Base-by-base conservation (phyloP, 2,113 vertebrate species). In the Meleagris gallopavo region DNA sequence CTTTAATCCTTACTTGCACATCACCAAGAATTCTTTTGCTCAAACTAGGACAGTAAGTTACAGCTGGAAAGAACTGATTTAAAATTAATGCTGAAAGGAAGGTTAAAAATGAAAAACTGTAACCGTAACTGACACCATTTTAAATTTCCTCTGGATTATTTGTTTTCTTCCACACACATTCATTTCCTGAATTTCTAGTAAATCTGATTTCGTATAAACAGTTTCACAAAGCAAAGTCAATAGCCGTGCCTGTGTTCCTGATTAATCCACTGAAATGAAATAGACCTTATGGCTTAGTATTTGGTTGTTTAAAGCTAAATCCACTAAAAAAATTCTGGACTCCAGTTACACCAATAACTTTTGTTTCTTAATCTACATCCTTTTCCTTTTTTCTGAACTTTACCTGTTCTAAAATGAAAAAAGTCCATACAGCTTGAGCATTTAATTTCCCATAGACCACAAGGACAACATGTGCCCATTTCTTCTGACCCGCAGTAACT, bases 121-220 rank as follows among this genome's bases (percentile, higher is more conserved):
- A 83, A 78, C 76, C 92, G 86, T 90, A 97, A 97, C 48, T 92
- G 82, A 94, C 79, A 96, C 86, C 74, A 54, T 18, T 40, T 52
- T 86, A 84, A 91, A 89, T 88, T 75, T 91, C 86, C 58, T 11
- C 74, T 54, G 43, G 86, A 94, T 95, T 96, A 83, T 94, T 97
- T 97, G 92, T 91, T 93, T 94, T 95, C 91, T 94, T 95, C 90
- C 64, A 95, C 93, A 90, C 95, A 88, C 88, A 65, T 94, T 96
- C 88, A 95, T 95, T 96, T 96, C 93, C 94, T 93, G 81, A 93
- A 89, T 79, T 90, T 97, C 79, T 95, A 88, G 86, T 81, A 94
- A 94, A 88, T 88, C 94, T 88, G 71, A 86, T 91, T 94, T 93
- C 83, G 25, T 81, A 90, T 89, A 95, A 93, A 96, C 94, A 94